Evolutionary conservation across 2,797 vertebrate genomes (phyloP), one percentile per base, ranked within the genome.

Genomic region (Epinephelus awoara): DNA sequence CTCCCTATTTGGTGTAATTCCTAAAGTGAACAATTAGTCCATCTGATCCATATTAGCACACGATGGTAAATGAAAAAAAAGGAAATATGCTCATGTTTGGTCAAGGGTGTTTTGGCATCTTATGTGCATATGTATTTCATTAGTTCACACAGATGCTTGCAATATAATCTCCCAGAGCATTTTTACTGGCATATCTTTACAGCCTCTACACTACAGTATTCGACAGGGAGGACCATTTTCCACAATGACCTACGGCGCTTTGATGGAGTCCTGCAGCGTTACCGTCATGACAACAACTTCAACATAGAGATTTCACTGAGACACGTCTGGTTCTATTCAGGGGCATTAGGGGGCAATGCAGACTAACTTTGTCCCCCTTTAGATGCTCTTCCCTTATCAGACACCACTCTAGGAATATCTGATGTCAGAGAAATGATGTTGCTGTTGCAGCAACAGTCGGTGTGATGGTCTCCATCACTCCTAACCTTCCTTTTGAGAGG

Each of bases 141-240:
- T 95, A 94, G 90, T 84, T 91, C 75, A 86, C 85, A 90, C 94
- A 94, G 90, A 95, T 94, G 93, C 91, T 92, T 76, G 87, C 91
- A 91, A 85, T 94, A 93, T 92, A 93, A 93, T 92, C 89, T 93
- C 76, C 86, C 44, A 76, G 79, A 83, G 89, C 68, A 85, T 90
- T 93, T 93, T 94, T 93, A 94, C 83, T 87, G 89, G 82, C 84
- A 93, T 92, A 90, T 88, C 82, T 94, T 92, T 92, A 93, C 86
- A 80, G 83, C 83, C 84, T 77, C 74, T 64, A 83, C 80, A 74
- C 89, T 91, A 92, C 88, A 91, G 89, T 91, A 88, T 89, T 87
- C 17, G 42, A 64, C 84, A 50, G 61, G 63, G 59, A 77, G 63
- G 56, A 34, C 27, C 21, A 38, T 84, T 90, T 90, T 82, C 82